Conservation (phyloP, 2,797 vertebrate genomes). For the Falco columbarius region DNA sequence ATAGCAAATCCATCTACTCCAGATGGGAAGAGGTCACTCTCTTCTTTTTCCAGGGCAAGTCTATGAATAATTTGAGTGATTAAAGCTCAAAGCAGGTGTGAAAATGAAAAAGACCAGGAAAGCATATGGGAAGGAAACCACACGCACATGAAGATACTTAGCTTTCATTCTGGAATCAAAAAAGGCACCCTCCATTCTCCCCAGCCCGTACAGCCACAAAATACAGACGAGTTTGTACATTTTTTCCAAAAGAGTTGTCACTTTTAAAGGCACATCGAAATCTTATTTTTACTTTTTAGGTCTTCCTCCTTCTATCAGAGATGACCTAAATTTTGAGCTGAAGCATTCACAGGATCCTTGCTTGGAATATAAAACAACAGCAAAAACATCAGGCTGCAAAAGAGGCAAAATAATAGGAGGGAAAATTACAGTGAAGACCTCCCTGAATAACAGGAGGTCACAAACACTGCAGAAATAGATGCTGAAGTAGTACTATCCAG, state of each 20-base stretch:
- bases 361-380: slow-evolving; percentile 53
- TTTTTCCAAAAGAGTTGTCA: slow-evolving; percentile 10
- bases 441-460: slow-evolving; percentile 35
- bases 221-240: neutral
- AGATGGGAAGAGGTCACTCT: slow-evolving; percentile 47
- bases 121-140: slow-evolving; percentile 12
- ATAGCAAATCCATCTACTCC: slow-evolving; percentile 48
- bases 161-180: slow-evolving; percentile 1
- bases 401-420: slow-evolving; percentile 44
- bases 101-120: slow-evolving; percentile 19
- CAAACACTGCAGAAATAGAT: slow-evolving; percentile 33
- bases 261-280: slow-evolving; percentile 34
- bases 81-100: slow-evolving; percentile 61
- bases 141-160: neutral
- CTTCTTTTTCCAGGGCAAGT: slow-evolving; percentile 54
- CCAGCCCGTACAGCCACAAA: neutral
- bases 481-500: slow-evolving; percentile 18
- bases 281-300: slow-evolving; percentile 58
- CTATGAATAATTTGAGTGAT: slow-evolving; percentile 61
- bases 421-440: slow-evolving; percentile 55
- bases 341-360: slow-evolving; percentile 32
- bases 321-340: slow-evolving; percentile 65
- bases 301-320: slow-evolving; percentile 29
- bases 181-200: neutral
- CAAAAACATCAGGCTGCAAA: slow-evolving; percentile 50